phyloP scores from a whole-genome alignment of 2,797 vertebrate genomes.

The Hoplostethus atlanticus region DNA sequence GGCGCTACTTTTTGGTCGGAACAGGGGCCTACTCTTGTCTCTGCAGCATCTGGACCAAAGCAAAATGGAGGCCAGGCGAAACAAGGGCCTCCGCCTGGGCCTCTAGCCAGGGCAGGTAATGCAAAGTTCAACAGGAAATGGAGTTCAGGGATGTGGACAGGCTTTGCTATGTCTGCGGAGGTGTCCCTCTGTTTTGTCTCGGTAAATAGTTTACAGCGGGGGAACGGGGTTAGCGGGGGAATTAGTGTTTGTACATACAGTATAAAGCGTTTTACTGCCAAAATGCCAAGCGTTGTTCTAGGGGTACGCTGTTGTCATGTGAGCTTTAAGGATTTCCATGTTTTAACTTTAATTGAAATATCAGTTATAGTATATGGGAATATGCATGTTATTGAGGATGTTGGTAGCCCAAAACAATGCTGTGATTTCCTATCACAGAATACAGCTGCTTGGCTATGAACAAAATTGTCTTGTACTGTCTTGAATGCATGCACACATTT shows the following conservation, averaged over 20 bases:
- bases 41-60: slow-evolving; percentile 65
- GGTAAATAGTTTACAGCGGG: slow-evolving; percentile 26
- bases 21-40: slow-evolving; percentile 70
- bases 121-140: slow-evolving; percentile 79
- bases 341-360: too few species aligned
- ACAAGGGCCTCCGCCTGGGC: slow-evolving; percentile 38
- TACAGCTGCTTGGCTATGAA: background rate
- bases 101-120: slow-evolving; percentile 63
- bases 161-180: slow-evolving; percentile 54
- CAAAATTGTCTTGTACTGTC: slow-evolving; percentile 5
- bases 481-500: background rate
- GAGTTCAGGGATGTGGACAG: slow-evolving; percentile 54
- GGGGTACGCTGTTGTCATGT: too few species aligned
- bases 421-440: background rate
- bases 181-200: slow-evolving; percentile 63
- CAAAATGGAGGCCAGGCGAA: slow-evolving; percentile 41
- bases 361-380: background rate
- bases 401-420: too few species aligned
- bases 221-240: slow-evolving; percentile 7
- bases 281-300: too few species aligned
- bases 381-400: too few species aligned
- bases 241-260: slow-evolving; percentile 42
- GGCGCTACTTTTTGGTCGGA: slow-evolving; percentile 34
- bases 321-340: too few species aligned
- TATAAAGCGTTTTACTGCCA: background rate